Conservation (phyloP, 2,888 invertebrate genomes). For the Pristionchus entomophagus region DNA sequence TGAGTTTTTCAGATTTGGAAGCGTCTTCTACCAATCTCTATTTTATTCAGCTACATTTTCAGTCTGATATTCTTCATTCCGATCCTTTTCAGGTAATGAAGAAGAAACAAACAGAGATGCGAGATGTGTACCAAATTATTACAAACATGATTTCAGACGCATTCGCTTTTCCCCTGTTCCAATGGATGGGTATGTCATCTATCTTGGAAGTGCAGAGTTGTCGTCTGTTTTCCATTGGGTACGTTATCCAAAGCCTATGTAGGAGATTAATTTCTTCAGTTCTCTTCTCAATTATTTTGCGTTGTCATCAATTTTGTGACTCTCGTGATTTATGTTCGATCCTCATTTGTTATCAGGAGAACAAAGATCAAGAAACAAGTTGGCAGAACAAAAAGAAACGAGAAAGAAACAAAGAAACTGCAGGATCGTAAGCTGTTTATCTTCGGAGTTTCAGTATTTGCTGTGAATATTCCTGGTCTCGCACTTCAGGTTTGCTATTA, state of each 20-base stretch:
- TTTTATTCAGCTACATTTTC: too few relatives aligned
- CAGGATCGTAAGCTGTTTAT: background rate
- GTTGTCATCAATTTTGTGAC: background rate
- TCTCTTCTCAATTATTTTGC: background rate
- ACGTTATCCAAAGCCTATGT: background rate
- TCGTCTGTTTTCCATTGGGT: too few relatives aligned
- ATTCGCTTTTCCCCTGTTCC: background rate
- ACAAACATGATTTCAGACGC: background rate
- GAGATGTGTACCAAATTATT: too few relatives aligned
- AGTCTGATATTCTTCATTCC: too few relatives aligned
- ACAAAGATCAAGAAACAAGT: background rate
- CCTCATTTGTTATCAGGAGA: background rate
- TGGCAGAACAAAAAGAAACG: background rate
- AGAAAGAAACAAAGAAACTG: background rate
- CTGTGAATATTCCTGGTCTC: too few relatives aligned
- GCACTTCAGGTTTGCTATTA: background rate
- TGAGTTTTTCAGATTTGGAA: too few relatives aligned
- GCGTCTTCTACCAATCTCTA: too few relatives aligned
- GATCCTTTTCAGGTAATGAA: too few relatives aligned
- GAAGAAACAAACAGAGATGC: too few relatives aligned
- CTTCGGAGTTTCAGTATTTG: background rate
- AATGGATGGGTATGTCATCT: background rate
- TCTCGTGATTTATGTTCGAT: background rate
- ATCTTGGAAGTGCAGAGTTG: background rate
- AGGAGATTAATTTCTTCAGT: background rate